Evolutionary conservation across 2,797 vertebrate species (phyloP).

Genomic region (Protonibea diacanthus): DNA sequence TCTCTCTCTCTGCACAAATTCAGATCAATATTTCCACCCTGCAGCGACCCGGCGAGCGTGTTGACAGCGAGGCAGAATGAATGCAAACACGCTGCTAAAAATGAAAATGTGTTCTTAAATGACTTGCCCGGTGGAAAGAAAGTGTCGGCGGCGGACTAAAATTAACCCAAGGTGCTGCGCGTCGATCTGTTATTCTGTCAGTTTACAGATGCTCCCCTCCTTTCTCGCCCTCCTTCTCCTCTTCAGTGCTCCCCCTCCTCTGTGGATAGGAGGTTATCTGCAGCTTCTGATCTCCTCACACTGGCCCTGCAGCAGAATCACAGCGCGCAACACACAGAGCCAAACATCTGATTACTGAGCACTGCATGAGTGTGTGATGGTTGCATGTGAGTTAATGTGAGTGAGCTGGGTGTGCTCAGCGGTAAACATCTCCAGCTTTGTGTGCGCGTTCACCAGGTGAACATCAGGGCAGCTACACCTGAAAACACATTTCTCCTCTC

Average conservation of each 20-base stretch:
- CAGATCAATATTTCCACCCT: conserved; percentile 58
- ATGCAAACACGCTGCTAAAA: conserved; percentile 42
- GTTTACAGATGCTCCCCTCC: conserved; percentile 48
- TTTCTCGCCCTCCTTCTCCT: conserved; percentile 1
- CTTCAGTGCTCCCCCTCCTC: conserved; percentile 30
- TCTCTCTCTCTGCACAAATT: conserved; percentile 13
- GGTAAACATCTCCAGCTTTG: conserved; percentile 36
- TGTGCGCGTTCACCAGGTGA: conserved; percentile 1
- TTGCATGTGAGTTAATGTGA: not conserved
- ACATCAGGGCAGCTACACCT: not conserved
- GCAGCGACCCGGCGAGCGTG: conserved; percentile 1
- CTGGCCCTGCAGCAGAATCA: conserved; percentile 50
- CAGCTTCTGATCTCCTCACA: conserved; percentile 56
- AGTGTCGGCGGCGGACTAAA: conserved; percentile 49
- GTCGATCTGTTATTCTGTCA: conserved; percentile 50
- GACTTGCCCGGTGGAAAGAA: conserved; percentile 37
- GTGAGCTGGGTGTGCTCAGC: not conserved
- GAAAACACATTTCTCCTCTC: not conserved
- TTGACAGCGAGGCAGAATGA: conserved; percentile 38
- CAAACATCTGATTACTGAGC: conserved; percentile 17
- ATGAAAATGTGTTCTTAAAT: conserved; percentile 38
- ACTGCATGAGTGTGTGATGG: not conserved
- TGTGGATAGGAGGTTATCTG: conserved; percentile 41
- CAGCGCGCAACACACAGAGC: conserved; percentile 16
- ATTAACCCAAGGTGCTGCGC: conserved; percentile 49